Percentiles rank a stretch among this genome's conserved stretches.
These are phyloP conservation scores for Oscheius onirici DNA, from an alignment of 2,888 invertebrate species.

Conservation along the genomic window DNA sequence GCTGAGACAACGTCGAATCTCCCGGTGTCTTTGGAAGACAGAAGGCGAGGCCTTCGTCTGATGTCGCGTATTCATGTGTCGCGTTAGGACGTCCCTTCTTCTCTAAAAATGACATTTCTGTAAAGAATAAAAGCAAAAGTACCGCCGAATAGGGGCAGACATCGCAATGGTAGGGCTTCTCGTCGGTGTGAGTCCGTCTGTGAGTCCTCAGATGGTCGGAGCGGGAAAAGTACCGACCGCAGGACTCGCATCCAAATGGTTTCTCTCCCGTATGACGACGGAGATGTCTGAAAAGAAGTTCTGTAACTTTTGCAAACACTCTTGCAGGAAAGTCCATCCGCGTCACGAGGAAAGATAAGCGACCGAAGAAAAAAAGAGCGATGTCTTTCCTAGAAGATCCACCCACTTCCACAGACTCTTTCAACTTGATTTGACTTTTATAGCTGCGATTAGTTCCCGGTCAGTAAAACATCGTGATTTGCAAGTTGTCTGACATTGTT, in stretches of 20 bases:
- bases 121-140: constrained; percentile 11
- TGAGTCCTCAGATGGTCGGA: constrained; percentile 66
- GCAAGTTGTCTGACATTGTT: not conserved
- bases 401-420: not conserved
- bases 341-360: not conserved
- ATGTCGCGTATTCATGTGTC: constrained; percentile 69
- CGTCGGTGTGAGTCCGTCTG: constrained; percentile 66
- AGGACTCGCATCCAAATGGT: constrained; percentile 66
- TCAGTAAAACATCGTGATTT: not conserved
- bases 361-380: not conserved
- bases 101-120: constrained; percentile 47
- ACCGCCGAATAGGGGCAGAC: constrained; percentile 68
- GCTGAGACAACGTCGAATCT: constrained; percentile 40
- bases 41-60: constrained; percentile 53
- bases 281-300: constrained; percentile 52
- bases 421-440: not conserved
- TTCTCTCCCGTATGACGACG: constrained; percentile 70
- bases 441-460: not conserved
- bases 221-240: constrained; percentile 65
- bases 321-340: not conserved
- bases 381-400: not conserved
- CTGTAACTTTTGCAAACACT: not conserved
- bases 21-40: constrained; percentile 44
- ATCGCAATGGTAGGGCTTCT: constrained; percentile 68
- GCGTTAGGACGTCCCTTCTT: constrained; percentile 66